phyloP scores from a whole-genome alignment of 2,888 invertebrate species.

The Archips crataeganus region DNA sequence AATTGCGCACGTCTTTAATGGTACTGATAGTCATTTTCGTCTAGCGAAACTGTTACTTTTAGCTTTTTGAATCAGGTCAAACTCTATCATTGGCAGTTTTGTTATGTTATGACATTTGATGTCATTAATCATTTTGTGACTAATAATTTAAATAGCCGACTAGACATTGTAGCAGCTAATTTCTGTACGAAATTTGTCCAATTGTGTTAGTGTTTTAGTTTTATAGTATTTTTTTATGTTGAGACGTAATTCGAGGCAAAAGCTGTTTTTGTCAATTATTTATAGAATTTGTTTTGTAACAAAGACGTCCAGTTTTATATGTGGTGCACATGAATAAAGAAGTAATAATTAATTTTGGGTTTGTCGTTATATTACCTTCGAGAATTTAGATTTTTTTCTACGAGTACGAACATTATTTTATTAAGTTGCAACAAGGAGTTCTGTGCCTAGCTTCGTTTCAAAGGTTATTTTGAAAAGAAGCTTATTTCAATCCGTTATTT shows the following conservation, averaged over 20 bases:
- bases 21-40: not conserved
- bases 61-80: not conserved
- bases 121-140: not conserved
- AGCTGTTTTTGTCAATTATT: slow-evolving; percentile 45
- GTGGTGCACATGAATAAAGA: slow-evolving; percentile 44
- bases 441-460: not conserved
- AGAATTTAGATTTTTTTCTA: slow-evolving; percentile 20
- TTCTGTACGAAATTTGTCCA: slow-evolving; percentile 26
- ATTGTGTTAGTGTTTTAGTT: slow-evolving; percentile 48
- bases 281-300: slow-evolving; percentile 50
- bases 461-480: not conserved
- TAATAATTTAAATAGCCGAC: not conserved
- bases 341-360: slow-evolving; percentile 43
- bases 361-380: slow-evolving; percentile 38
- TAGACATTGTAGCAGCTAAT: slow-evolving; percentile 7
- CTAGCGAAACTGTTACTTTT: not conserved
- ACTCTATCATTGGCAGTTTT: not conserved
- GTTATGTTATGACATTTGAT: not conserved
- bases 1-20: not conserved
- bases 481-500: slow-evolving; percentile 5
- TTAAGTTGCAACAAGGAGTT: slow-evolving; percentile 5
- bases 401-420: slow-evolving; percentile 13
- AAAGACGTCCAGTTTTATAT: slow-evolving; percentile 51
- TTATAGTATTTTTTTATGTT: slow-evolving; percentile 48
- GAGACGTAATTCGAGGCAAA: slow-evolving; percentile 44